Percentiles rank a stretch among this genome's conserved stretches.
Conservation (phyloP, 2,888 invertebrate species). For the Lypha dubia region DNA sequence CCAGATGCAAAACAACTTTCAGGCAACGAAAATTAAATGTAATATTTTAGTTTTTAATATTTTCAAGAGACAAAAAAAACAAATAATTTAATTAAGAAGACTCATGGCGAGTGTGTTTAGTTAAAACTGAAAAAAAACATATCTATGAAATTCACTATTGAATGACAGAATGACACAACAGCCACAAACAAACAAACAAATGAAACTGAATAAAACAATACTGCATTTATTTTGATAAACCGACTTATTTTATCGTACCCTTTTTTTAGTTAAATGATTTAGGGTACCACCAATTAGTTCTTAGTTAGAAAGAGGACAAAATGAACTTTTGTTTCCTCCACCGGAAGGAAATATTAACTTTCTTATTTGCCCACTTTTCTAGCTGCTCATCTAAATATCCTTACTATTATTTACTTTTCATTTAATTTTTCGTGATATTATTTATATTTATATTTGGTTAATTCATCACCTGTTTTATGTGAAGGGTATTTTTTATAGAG, state of each 20-base stretch:
- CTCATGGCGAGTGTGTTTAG: background rate
- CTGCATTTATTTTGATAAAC: conserved; percentile 55
- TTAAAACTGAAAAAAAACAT: conserved; percentile 39
- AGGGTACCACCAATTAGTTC: background rate
- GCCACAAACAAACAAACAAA: conserved; percentile 41
- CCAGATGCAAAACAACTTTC: background rate
- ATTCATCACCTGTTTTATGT: too few relatives aligned
- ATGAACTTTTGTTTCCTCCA: background rate
- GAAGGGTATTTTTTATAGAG: too few relatives aligned
- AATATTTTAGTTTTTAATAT: conserved; percentile 16
- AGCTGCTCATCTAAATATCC: conserved; percentile 1
- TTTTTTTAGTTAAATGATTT: background rate
- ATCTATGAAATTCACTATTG: conserved; percentile 44
- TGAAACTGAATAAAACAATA: conserved; percentile 44
- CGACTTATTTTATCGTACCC: background rate
- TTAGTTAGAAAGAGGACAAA: background rate
- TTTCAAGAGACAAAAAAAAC: background rate
- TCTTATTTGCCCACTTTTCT: background rate
- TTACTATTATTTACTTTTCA: background rate
- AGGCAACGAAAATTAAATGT: conserved; percentile 42
- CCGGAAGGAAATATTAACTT: too few relatives aligned
- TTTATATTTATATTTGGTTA: conserved; percentile 5
- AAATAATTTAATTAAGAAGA: background rate
- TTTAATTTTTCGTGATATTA: conserved; percentile 42
- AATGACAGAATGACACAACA: conserved; percentile 21